Evolutionary conservation across 2,113 vertebrate species (phyloP).

Genomic region (Phyllostomus hastatus): DNA sequence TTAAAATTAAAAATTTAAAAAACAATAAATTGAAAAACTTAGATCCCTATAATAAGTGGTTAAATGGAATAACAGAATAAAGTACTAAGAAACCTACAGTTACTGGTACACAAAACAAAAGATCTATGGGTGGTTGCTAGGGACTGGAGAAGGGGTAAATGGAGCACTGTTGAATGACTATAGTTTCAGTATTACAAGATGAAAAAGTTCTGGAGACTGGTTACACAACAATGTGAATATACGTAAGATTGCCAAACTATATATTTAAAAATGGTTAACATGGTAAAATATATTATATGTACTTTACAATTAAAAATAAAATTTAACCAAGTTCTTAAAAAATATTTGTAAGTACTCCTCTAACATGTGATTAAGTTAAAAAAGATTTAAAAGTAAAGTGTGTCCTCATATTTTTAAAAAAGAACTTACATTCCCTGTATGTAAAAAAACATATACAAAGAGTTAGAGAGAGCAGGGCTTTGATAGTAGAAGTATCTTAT

Average conservation of each 20-base stretch:
- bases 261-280: background rate
- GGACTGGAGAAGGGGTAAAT: background rate
- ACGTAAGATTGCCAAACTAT: background rate
- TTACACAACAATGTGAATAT: background rate
- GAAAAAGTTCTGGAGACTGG: background rate
- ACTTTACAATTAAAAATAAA: background rate
- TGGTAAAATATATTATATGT: background rate
- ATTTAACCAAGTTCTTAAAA: background rate
- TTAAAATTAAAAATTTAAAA: no score
- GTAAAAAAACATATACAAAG: background rate
- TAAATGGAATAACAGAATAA: background rate
- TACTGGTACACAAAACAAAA: background rate
- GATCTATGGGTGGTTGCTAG: background rate
- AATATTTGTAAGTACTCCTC: background rate
- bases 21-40: background rate
- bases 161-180: background rate
- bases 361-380: background rate
- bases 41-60: background rate
- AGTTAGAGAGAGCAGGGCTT: background rate
- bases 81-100: background rate
- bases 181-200: constrained; percentile 1
- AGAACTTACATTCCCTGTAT: background rate
- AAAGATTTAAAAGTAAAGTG: background rate
- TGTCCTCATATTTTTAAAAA: background rate
- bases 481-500: background rate